phyloP scores from a whole-genome alignment of 2,888 invertebrate species.

The Himalopsyche japonica region DNA sequence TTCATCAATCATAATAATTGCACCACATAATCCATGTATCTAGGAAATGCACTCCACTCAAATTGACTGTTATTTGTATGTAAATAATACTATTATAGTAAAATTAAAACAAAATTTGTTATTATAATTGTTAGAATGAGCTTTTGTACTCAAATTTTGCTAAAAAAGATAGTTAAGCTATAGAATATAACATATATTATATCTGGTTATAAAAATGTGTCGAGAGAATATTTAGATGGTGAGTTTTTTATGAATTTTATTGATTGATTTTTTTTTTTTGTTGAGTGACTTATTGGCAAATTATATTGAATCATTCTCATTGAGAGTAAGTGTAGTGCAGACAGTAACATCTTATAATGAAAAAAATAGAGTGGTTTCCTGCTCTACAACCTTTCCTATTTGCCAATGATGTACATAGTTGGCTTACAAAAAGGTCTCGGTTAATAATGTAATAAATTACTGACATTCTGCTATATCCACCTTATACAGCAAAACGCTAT shows the following conservation, averaged over 20 bases:
- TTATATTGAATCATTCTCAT: too few species aligned
- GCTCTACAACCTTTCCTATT: too few species aligned
- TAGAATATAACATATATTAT: background rate
- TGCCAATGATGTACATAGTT: too few species aligned
- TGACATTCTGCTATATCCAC: too few species aligned
- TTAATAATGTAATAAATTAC: too few species aligned
- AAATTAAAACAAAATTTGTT: conserved; percentile 25
- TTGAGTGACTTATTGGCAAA: too few species aligned
- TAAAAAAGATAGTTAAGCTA: conserved; percentile 2
- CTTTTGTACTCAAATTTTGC: conserved; percentile 40
- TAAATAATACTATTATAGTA: background rate
- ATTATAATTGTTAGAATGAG: conserved; percentile 33
- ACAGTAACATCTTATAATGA: too few species aligned
- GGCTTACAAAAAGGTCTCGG: too few species aligned
- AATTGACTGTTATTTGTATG: conserved; percentile 34
- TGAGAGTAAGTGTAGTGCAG: too few species aligned
- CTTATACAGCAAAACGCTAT: too few species aligned
- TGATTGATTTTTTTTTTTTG: too few species aligned
- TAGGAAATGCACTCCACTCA: conserved; percentile 5
- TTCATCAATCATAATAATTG: background rate
- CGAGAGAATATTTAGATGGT: background rate
- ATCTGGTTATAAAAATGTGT: background rate
- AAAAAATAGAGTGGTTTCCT: too few species aligned
- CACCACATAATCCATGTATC: background rate
- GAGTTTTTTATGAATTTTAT: background rate